Conservation (phyloP, 2,113 vertebrate genomes). For the Alosa alosa region DNA sequence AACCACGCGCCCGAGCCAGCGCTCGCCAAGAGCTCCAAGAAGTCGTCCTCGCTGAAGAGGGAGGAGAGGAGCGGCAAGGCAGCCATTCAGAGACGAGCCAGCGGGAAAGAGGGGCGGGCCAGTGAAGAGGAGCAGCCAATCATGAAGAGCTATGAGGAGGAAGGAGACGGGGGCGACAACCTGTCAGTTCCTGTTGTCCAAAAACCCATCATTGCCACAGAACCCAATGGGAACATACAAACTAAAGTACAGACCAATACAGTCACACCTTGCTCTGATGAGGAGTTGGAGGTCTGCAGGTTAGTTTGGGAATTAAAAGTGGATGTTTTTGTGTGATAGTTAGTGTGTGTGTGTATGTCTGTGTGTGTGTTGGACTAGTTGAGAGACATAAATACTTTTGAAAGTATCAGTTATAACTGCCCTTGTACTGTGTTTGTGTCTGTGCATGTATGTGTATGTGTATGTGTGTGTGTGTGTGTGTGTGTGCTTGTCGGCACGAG, state of each 20-base stretch:
- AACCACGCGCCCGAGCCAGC: constrained; percentile 32
- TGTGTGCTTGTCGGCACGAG: constrained; percentile 51
- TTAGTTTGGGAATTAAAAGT: constrained; percentile 61
- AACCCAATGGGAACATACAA: constrained; percentile 40
- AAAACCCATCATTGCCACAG: constrained; percentile 28
- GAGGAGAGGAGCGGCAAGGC: constrained; percentile 56
- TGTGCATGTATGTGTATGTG: background rate
- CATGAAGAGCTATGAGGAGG: constrained; percentile 68
- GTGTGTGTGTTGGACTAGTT: constrained; percentile 69
- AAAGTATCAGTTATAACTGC: background rate
- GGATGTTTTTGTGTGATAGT: background rate
- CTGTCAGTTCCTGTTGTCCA: constrained; percentile 55
- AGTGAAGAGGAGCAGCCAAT: constrained; percentile 56
- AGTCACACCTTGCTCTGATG: constrained; percentile 57
- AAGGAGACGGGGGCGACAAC: constrained; percentile 63
- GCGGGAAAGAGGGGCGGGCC: constrained; percentile 44
- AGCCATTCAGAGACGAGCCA: constrained; percentile 30
- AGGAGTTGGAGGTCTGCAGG: constrained; percentile 88
- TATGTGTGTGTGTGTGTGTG: background rate
- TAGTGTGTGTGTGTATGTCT: background rate
- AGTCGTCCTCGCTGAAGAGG: constrained; percentile 34
- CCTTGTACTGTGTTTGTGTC: background rate
- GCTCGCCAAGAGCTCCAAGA: constrained; percentile 27
- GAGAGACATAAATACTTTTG: background rate
- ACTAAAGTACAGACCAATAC: background rate